Evolutionary conservation across 2,113 vertebrate species (phyloP), one percentile per base, ranked within the genome.

Genomic region (Sigmodon hispidus): DNA sequence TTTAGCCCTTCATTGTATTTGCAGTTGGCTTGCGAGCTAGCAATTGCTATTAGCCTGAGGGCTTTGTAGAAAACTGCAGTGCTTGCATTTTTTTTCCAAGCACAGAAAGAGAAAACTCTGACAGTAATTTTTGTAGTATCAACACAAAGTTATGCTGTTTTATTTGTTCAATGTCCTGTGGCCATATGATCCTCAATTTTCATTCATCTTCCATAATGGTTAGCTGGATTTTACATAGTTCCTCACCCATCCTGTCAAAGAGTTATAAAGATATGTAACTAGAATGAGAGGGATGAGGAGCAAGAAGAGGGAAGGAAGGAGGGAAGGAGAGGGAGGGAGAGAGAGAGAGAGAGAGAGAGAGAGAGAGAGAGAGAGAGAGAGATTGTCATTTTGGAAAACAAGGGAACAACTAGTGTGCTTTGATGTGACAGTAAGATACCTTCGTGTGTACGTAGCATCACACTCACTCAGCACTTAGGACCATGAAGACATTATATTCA

Each of bases 121-220:
- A 15, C 9, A 26, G 22, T 92, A 79, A 88, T 90, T 96, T 90
- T 50, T 92, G 22, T 75, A 91, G 83, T 88, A 76, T 87, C 55
- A 93, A 45, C 29, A 85, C 45, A 87, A 89, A 91, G 19, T 85
- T 91, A 81, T 40, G 5, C 9, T 40, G 55, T 72, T 26, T 87
- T 84, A 96, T 76, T 61, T 95, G 70, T 40, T 90, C 80, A 81
- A 15, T 52, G 29, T 88, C 89, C 50, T 93, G 29, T 77, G 55
- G 12, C 19, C 16, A 22, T n/a, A 79, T 69, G 83, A 84, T 77
- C 0, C 57, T 31, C 81, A 84, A 31, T 34, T 94, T 95, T 87
- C 86, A 77, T 89, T 94, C n/a, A 89, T 76, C 24, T 79, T 81
- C 57, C 0, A 29, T 55, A 86, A 91, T 86, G 36, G 17, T 0